Percentiles rank a stretch among this genome's conserved stretches.
Conservation (phyloP, 2,797 vertebrate species). For the Limnodromus scolopaceus region DNA sequence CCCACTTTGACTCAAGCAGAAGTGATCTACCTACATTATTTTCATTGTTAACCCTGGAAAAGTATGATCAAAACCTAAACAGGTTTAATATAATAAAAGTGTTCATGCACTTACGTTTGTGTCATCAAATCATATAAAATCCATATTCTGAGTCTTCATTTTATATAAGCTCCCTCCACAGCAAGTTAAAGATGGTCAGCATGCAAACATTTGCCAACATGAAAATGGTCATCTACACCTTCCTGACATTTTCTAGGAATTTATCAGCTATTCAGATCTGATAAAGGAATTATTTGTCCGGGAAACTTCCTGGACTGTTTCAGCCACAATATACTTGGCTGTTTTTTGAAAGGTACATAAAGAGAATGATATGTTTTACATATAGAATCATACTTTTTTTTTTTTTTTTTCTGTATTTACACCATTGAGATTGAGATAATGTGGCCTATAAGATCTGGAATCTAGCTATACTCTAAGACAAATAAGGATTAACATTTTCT, state of each 20-base stretch:
- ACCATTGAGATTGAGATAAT: not conserved
- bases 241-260: not conserved
- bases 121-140: not conserved
- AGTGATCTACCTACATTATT: not conserved
- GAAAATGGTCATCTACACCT: not conserved
- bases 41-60: not conserved
- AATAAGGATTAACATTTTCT: not conserved
- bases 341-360: not conserved
- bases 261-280: not conserved
- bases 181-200: not conserved
- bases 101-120: not conserved
- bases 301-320: not conserved
- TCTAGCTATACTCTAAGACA: not conserved
- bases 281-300: not conserved
- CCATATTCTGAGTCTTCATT: not conserved
- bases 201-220: not conserved
- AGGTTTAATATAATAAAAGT: not conserved
- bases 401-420: not conserved
- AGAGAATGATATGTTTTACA: not conserved
- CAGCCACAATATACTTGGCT: not conserved
- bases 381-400: not conserved
- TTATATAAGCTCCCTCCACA: not conserved
- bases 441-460: not conserved
- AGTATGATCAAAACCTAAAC: not conserved
- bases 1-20: not conserved